Percentiles rank a stretch among this genome's conserved stretches.
These are phyloP conservation scores for Drosophila flavopinicola DNA, from an alignment of 2,888 invertebrate species.

Conservation along the genomic window DNA sequence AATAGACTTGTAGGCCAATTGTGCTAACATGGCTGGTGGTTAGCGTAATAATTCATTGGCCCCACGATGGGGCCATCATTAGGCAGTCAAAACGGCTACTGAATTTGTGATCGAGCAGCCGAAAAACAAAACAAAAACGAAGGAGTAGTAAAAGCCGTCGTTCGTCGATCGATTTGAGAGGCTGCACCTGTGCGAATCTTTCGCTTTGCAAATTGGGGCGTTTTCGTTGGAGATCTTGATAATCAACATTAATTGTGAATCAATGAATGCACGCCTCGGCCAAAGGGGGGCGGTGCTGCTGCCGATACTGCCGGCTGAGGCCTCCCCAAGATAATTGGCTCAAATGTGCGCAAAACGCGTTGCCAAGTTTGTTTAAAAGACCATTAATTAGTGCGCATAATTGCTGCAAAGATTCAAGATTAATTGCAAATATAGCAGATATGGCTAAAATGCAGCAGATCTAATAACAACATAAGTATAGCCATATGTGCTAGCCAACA, in stretches of 20 bases:
- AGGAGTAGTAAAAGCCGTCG: conserved; percentile 22
- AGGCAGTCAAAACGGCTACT: conserved; percentile 78
- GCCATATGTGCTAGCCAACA: neutral
- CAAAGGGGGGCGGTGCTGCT: conserved; percentile 46
- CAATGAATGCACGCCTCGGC: conserved; percentile 75
- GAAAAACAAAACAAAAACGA: conserved; percentile 21
- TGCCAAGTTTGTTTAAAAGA: conserved; percentile 75
- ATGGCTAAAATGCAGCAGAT: conserved; percentile 36
- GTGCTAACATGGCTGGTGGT: conserved; percentile 78
- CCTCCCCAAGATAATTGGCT: conserved; percentile 59
- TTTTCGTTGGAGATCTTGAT: conserved; percentile 65
- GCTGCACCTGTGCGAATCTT: conserved; percentile 64
- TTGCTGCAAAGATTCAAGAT: conserved; percentile 62
- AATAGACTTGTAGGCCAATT: conserved; percentile 79
- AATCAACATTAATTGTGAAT: conserved; percentile 79
- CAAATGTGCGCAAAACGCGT: conserved; percentile 76
- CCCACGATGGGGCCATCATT: conserved; percentile 65
- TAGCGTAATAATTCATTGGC: conserved; percentile 75
- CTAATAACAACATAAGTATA: conserved; percentile 7
- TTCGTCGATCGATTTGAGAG: conserved; percentile 39
- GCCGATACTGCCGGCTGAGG: conserved; percentile 13
- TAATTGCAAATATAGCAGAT: conserved; percentile 69
- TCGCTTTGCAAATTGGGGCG: conserved; percentile 78
- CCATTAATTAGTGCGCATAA: conserved; percentile 71
- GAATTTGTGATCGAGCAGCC: conserved; percentile 66